Percentiles rank a stretch among this genome's conserved stretches.
phyloP scores from a whole-genome alignment of 2,113 vertebrate genomes.

The Orientallactaga bullata region DNA sequence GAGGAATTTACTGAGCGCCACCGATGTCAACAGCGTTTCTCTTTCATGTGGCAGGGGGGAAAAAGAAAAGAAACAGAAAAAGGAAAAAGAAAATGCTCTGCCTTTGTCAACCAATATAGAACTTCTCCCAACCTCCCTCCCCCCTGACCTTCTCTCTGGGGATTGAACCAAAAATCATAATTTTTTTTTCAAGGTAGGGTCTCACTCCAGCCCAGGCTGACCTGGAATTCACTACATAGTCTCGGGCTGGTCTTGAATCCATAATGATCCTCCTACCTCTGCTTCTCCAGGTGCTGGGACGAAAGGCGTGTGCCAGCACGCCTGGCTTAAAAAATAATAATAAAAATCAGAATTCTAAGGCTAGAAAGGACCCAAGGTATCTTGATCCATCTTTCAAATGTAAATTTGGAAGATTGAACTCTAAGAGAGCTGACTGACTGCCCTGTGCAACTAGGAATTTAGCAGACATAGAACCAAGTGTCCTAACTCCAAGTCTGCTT shows the following conservation, averaged over 20 bases:
- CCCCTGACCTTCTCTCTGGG: background rate
- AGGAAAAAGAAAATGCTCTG: background rate
- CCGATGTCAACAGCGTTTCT: background rate
- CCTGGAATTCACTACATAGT: too few species aligned
- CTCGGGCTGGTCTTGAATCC: too few species aligned
- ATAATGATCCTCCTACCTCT: too few species aligned
- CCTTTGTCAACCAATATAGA: background rate
- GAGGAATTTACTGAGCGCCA: constrained; percentile 21
- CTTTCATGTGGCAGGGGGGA: background rate
- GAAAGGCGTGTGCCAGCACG: too few species aligned
- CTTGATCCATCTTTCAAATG: background rate
- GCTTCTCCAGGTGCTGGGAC: too few species aligned
- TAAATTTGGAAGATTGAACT: background rate
- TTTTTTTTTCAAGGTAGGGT: background rate
- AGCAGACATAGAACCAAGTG: background rate
- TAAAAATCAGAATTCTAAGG: background rate
- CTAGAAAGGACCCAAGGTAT: background rate
- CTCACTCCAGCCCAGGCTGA: too few species aligned
- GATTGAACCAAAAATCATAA: background rate
- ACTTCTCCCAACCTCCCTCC: background rate
- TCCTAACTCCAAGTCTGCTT: background rate
- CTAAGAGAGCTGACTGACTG: background rate
- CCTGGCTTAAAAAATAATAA: too few species aligned
- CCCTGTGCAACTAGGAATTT: background rate
- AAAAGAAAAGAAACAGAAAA: too few species aligned